Evolutionary conservation across 2,113 vertebrate genomes (phyloP).

Genomic region (Dasyornis broadbenti): DNA sequence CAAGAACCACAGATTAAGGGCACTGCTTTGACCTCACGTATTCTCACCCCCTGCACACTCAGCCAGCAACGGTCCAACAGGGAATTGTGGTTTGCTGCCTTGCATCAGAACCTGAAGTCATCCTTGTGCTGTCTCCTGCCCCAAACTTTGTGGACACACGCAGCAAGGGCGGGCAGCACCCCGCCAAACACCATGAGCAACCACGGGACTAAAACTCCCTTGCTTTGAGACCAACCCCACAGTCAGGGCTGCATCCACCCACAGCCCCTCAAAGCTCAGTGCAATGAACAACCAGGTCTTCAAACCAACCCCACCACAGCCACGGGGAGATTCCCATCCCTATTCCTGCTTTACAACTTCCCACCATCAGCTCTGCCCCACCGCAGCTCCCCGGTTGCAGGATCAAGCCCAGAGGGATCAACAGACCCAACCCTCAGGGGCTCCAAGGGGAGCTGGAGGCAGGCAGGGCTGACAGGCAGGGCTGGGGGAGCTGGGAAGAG

Average conservation of each 20-base stretch:
- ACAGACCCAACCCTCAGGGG: accelerated
- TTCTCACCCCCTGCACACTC: background rate
- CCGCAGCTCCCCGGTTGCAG: accelerated
- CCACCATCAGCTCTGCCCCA: background rate
- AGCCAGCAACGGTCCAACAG: background rate
- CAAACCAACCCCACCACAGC: background rate
- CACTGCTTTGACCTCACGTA: background rate
- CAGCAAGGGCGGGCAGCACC: background rate
- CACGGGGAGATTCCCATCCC: background rate
- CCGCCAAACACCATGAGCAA: accelerated
- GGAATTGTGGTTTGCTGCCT: background rate
- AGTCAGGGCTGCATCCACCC: background rate
- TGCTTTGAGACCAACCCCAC: accelerated
- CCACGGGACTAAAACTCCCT: background rate
- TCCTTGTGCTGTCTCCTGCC: background rate
- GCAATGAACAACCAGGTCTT: accelerated
- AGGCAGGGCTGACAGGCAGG: background rate
- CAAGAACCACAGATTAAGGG: background rate
- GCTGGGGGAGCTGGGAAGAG: background rate
- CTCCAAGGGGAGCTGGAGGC: background rate
- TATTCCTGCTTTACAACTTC: background rate
- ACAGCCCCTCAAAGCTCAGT: background rate
- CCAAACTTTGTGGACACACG: accelerated
- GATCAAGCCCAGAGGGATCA: background rate
- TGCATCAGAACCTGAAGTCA: background rate